These are phyloP conservation scores for Actenoides lindsayi DNA, from an alignment of 2,113 vertebrate species.

Conservation along the genomic window DNA sequence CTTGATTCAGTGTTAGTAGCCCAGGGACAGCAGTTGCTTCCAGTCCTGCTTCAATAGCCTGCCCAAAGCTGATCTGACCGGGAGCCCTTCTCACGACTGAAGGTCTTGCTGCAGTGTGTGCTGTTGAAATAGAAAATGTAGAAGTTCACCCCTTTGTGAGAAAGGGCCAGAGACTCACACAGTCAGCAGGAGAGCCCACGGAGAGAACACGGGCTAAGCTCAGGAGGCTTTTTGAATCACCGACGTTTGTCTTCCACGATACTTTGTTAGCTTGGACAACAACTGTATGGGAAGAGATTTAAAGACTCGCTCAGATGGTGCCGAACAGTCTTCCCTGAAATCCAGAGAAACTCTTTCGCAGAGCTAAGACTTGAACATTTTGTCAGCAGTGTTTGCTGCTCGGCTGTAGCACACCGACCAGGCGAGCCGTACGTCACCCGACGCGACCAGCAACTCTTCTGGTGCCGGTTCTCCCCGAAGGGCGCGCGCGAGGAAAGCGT, in stretches of 20 bases:
- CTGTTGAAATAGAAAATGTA: background rate
- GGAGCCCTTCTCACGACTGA: background rate
- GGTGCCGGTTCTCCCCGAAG: fast-evolving
- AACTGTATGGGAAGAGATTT: background rate
- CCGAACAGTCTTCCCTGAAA: background rate
- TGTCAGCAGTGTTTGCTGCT: background rate
- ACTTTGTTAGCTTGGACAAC: background rate
- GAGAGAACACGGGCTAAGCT: background rate
- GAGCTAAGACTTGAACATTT: background rate
- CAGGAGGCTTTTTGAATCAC: fast-evolving
- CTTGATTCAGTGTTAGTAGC: background rate
- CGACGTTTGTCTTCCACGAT: fast-evolving
- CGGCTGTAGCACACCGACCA: background rate
- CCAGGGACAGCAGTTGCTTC: background rate
- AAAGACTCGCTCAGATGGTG: background rate
- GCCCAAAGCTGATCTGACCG: background rate
- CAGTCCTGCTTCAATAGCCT: background rate
- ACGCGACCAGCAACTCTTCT: fast-evolving
- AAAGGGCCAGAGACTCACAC: background rate
- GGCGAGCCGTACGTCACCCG: fast-evolving
- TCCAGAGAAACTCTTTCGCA: background rate
- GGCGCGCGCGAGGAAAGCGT: fast-evolving
- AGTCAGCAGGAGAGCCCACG: background rate
- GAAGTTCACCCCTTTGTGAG: background rate
- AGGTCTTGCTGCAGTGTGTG: background rate